A percentile compares a stretch with the other conserved stretches of the same genome.
Conservation (phyloP, 2,888 invertebrate species). For the Catocala nupta region DNA sequence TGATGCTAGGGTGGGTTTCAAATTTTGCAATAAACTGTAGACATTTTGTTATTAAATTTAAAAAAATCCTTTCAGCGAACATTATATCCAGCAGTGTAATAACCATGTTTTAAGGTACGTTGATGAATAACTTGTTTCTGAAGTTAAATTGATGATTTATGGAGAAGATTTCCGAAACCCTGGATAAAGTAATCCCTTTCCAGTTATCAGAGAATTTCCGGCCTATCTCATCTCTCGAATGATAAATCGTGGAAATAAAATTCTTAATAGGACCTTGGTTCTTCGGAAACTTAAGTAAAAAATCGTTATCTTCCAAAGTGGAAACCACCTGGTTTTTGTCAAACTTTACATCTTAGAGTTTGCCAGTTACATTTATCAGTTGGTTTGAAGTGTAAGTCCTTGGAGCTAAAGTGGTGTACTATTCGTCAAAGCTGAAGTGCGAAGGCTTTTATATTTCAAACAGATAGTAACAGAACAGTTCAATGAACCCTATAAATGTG, state of each 20-base stretch:
- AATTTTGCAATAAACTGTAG: too few species aligned
- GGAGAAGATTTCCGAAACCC: conserved; percentile 4
- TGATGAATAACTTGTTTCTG: conserved; percentile 2
- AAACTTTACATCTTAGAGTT: conserved; percentile 27
- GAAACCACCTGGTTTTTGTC: conserved; percentile 38
- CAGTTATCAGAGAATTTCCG: conserved; percentile 17
- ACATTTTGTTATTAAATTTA: not conserved
- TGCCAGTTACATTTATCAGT: conserved; percentile 28
- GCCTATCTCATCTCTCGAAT: conserved; percentile 17
- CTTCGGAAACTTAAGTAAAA: conserved; percentile 35
- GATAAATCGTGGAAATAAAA: conserved; percentile 41
- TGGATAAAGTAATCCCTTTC: conserved; percentile 6
- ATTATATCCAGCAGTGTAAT: not conserved
- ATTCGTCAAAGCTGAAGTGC: not conserved
- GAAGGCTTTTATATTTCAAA: too few species aligned
- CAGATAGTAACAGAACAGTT: too few species aligned
- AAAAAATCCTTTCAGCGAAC: not conserved
- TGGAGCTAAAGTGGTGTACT: not conserved
- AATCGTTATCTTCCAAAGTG: conserved; percentile 35
- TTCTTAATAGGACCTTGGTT: conserved; percentile 37
- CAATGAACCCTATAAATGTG: too few species aligned
- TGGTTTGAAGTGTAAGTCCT: not conserved
- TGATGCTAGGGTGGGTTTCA: too few species aligned
- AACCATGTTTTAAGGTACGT: conserved; percentile 2
- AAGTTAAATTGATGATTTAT: conserved; percentile 14